Evolutionary conservation across 2,797 vertebrate genomes (phyloP).

Genomic region (Cuniculus paca): DNA sequence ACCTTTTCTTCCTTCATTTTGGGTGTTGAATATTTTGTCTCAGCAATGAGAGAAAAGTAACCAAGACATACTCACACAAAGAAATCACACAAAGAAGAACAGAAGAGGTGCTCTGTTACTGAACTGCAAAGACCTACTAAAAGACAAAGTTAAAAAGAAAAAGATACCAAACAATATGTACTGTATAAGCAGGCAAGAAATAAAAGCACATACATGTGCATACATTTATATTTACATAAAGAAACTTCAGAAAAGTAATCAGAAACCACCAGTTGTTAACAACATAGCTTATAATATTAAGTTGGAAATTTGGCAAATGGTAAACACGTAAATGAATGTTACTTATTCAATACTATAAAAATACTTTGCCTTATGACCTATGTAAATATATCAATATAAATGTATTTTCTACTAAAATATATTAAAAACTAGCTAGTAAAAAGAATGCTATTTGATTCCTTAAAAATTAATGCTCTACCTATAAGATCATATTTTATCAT

Average conservation of each 20-base stretch:
- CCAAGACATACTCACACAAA: background rate
- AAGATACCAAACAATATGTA: background rate
- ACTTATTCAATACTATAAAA: background rate
- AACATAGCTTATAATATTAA: background rate
- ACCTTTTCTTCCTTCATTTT: too few relatives aligned
- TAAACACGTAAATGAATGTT: background rate
- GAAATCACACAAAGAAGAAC: background rate
- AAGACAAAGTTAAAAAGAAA: background rate
- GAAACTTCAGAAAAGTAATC: background rate
- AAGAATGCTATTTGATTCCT: background rate
- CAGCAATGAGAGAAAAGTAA: too few relatives aligned
- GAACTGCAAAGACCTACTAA: background rate
- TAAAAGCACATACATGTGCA: background rate
- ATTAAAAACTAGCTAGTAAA: background rate
- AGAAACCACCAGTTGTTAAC: background rate
- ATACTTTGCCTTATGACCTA: conserved; percentile 7
- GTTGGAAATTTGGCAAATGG: background rate
- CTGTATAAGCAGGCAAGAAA: background rate
- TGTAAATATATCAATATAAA: background rate
- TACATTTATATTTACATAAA: background rate
- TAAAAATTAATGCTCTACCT: background rate
- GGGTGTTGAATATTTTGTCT: too few relatives aligned
- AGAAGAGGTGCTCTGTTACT: background rate
- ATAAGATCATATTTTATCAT: background rate
- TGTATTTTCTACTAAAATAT: background rate